Conservation (phyloP, 1,140 invertebrate species). For the Micrasema minimum region DNA sequence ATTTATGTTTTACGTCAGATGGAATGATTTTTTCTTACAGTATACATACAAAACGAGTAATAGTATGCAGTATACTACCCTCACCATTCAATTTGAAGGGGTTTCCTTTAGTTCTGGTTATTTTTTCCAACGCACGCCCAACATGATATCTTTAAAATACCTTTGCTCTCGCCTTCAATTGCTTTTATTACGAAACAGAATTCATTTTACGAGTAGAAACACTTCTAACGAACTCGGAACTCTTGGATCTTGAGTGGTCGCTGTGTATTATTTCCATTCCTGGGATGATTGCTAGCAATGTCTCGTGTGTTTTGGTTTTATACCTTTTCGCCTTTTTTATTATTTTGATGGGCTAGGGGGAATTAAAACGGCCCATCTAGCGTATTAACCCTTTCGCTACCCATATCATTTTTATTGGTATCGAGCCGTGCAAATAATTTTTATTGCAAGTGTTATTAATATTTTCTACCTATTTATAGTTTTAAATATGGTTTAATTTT, state of each 20-base stretch:
- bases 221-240: conserved; percentile 15
- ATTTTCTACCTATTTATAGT: no score
- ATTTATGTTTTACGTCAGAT: no score
- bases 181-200: conserved; percentile 26
- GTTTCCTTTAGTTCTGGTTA: conserved; percentile 3
- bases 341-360: conserved; percentile 10
- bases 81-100: conserved; percentile 21
- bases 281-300: background rate
- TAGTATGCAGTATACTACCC: no score
- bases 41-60: no score
- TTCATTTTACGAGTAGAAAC: conserved; percentile 35
- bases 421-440: conserved; percentile 15
- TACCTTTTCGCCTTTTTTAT: conserved; percentile 12
- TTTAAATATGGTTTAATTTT: no score
- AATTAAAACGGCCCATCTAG: conserved; percentile 33
- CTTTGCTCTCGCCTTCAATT: conserved; percentile 31
- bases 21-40: no score
- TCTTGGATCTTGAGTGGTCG: conserved; percentile 16
- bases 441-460: no score
- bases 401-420: conserved; percentile 24
- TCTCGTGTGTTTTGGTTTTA: conserved; percentile 7
- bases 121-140: conserved; percentile 5
- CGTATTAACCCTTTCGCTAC: no score
- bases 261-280: background rate
- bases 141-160: conserved; percentile 34